Conservation (phyloP, 2,113 vertebrate genomes). For the Bucco capensis region DNA sequence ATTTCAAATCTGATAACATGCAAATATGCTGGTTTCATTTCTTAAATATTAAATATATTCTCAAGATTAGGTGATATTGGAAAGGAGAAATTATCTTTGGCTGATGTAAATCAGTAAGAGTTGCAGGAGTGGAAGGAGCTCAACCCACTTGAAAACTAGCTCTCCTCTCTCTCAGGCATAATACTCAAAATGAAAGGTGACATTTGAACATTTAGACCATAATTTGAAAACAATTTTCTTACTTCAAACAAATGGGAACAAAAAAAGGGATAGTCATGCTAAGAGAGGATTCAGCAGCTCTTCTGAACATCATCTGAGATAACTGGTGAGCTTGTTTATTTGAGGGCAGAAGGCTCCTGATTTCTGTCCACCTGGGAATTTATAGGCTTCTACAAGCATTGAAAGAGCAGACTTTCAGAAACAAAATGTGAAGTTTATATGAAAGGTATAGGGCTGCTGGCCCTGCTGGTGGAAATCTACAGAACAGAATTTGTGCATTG, state of each 20-base stretch:
- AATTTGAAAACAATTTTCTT: not conserved
- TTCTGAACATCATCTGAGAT: not conserved
- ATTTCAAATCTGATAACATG: conserved; percentile 62
- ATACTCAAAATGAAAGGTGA: conserved; percentile 14
- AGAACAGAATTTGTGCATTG: not conserved
- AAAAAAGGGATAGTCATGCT: not conserved
- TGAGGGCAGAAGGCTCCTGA: not conserved
- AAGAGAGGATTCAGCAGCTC: not conserved
- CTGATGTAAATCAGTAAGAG: conserved; percentile 42
- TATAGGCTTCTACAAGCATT: not conserved
- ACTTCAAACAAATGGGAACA: not conserved
- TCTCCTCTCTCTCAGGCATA: not conserved
- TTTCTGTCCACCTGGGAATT: not conserved
- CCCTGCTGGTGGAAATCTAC: not conserved
- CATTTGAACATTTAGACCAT: not conserved
- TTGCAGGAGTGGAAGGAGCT: not conserved
- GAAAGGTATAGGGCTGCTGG: not conserved
- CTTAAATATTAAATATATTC: conserved; percentile 45
- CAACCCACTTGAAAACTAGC: conserved; percentile 11
- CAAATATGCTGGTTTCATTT: conserved; percentile 50
- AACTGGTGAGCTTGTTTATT: not conserved
- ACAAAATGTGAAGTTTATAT: not conserved
- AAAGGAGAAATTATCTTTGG: conserved; percentile 45
- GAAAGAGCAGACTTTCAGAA: not conserved
- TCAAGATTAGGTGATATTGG: conserved; percentile 53